These are phyloP conservation scores for Ditylenchus dipsaci DNA, from an alignment of 1,140 invertebrate genomes.

Conservation along the genomic window DNA sequence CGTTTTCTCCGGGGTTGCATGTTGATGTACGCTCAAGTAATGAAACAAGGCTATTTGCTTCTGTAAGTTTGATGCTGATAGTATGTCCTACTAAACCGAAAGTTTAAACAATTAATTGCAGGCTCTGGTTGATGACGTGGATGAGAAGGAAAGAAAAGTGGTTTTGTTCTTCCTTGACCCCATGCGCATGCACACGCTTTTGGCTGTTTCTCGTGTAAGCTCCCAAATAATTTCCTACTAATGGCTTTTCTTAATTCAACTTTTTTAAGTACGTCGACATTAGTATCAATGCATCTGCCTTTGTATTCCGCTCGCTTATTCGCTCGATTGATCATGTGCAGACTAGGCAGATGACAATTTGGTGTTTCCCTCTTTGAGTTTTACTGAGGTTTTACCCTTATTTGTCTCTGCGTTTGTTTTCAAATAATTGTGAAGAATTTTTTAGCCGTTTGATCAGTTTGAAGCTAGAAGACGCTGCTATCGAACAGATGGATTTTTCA, in stretches of 20 bases:
- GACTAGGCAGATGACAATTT: conserved; percentile 20
- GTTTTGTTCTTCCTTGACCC: conserved; percentile 23
- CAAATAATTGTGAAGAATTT: background rate
- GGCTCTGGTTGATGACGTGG: conserved; percentile 20
- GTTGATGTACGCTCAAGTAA: conserved; percentile 20
- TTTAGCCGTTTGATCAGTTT: conserved; percentile 30
- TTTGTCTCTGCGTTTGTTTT: background rate
- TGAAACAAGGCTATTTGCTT: conserved; percentile 15
- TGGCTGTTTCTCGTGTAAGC: background rate
- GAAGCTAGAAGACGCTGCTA: background rate
- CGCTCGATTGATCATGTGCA: conserved; percentile 20
- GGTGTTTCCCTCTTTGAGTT: conserved; percentile 15
- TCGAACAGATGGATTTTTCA: conserved; percentile 6
- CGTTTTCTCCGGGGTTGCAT: conserved; percentile 17
- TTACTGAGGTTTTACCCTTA: conserved; percentile 18
- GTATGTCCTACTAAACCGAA: too few relatives aligned
- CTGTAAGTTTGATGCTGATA: conserved; percentile 16
- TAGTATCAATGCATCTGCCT: conserved; percentile 21
- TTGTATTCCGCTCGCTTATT: conserved; percentile 20
- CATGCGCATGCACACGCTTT: conserved; percentile 7
- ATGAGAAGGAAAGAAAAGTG: background rate
- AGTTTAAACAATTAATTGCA: too few relatives aligned
- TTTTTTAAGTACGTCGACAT: conserved; percentile 14
- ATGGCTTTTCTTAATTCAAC: too few relatives aligned
- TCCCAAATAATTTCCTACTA: background rate